phyloP scores from a whole-genome alignment of 2,797 vertebrate genomes.

The Prionace glauca region DNA sequence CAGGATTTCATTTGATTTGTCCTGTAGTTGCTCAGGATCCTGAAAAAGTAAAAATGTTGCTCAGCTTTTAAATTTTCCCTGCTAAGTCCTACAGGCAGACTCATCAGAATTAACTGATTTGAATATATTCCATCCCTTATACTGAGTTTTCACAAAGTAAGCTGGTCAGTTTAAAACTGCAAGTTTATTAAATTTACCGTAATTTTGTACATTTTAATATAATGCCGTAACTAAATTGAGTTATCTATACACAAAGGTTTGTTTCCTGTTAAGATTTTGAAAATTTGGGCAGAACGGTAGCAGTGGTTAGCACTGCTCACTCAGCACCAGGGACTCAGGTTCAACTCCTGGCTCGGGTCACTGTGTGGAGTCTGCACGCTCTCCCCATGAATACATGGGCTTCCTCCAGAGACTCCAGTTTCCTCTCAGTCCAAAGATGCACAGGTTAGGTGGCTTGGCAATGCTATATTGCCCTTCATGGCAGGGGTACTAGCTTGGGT shows the following conservation, averaged over 20 bases:
- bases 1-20: conserved; percentile 95
- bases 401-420: no score
- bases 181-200: background rate
- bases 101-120: background rate
- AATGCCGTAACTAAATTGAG: background rate
- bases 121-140: background rate
- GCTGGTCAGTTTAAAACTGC: background rate
- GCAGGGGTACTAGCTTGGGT: no score
- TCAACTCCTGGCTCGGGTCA: no score
- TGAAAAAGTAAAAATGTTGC: conserved; percentile 46
- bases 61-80: background rate
- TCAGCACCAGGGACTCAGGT: no score
- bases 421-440: no score
- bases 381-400: no score
- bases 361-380: no score
- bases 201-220: background rate
- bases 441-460: no score
- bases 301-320: no score
- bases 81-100: background rate
- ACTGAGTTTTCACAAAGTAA: background rate
- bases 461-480: no score
- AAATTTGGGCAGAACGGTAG: background rate
- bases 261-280: background rate
- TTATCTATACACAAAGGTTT: background rate
- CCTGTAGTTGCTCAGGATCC: conserved; percentile 96